Percentiles rank a stretch among this genome's conserved stretches.
Conservation (phyloP, 2,113 vertebrate genomes). For the Tretioscincus oriximinensis region DNA sequence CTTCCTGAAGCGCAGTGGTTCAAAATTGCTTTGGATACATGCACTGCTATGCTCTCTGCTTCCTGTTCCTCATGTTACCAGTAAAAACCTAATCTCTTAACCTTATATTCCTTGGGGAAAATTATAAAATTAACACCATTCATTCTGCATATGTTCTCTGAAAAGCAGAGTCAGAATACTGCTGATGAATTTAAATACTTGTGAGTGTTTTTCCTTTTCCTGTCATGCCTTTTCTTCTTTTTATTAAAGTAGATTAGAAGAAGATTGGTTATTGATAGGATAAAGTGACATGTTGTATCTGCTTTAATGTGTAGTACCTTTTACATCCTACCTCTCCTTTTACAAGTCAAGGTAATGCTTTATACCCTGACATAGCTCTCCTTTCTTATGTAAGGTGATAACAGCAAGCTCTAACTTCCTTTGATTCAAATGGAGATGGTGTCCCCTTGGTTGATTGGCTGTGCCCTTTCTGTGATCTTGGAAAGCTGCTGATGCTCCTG, state of each 20-base stretch:
- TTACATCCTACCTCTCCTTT: background rate
- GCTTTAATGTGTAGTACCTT: background rate
- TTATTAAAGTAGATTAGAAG: background rate
- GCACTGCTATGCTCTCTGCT: no score
- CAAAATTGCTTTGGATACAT: no score
- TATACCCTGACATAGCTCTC: background rate
- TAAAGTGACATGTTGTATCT: background rate
- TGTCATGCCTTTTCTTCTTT: background rate
- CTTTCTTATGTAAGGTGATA: background rate
- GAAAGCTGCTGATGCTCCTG: conserved; percentile 51
- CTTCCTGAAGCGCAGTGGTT: no score
- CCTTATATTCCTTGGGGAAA: no score
- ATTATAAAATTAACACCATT: no score
- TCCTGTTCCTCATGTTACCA: no score
- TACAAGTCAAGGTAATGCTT: background rate
- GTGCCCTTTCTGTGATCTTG: conserved; percentile 58
- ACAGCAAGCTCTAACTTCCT: background rate
- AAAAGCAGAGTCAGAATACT: no score
- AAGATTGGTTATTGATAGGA: background rate
- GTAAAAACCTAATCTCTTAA: no score
- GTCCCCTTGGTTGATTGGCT: background rate
- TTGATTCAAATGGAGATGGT: background rate
- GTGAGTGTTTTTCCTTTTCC: no score
- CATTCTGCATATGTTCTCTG: no score
- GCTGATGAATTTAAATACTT: background rate